Percentiles rank a stretch among this genome's conserved stretches.
Evolutionary conservation across 2,888 invertebrate genomes (phyloP).

Genomic region (Athetis lepigone): DNA sequence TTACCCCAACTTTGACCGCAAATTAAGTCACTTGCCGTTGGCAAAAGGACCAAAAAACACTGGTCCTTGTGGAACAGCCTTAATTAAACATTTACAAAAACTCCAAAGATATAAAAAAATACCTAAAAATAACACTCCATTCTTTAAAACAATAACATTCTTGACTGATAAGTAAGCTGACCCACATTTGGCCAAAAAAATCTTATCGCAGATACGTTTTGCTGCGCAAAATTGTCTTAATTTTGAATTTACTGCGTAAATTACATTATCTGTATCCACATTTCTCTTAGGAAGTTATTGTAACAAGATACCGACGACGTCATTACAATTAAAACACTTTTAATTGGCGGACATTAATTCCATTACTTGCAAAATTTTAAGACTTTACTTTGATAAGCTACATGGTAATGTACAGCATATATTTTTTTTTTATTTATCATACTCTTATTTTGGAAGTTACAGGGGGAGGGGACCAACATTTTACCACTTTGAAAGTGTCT

Average conservation of each 20-base stretch:
- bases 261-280: constrained; percentile 26
- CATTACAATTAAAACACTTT: constrained; percentile 9
- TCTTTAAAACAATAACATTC: constrained; percentile 37
- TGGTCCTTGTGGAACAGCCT: too few relatives aligned
- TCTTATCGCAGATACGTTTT: constrained; percentile 36
- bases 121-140: not conserved
- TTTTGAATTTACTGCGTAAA: constrained; percentile 47
- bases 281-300: constrained; percentile 25
- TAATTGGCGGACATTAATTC: constrained; percentile 1
- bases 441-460: too few relatives aligned
- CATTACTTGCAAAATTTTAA: not conserved
- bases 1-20: too few relatives aligned
- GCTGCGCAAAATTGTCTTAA: constrained; percentile 37
- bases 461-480: too few relatives aligned
- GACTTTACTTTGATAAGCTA: too few relatives aligned
- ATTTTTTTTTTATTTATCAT: too few relatives aligned
- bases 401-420: too few relatives aligned
- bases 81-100: too few relatives aligned
- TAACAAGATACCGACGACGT: constrained; percentile 19
- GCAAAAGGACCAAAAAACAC: too few relatives aligned
- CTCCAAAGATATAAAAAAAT: not conserved
- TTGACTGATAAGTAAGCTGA: constrained; percentile 20
- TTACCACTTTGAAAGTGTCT: too few relatives aligned
- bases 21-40: too few relatives aligned
- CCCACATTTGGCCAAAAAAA: constrained; percentile 45